A percentile compares a stretch with the other conserved stretches of the same genome.
These are phyloP conservation scores for Bombycilla garrulus DNA, from an alignment of 2,113 vertebrate genomes.

Conservation along the genomic window DNA sequence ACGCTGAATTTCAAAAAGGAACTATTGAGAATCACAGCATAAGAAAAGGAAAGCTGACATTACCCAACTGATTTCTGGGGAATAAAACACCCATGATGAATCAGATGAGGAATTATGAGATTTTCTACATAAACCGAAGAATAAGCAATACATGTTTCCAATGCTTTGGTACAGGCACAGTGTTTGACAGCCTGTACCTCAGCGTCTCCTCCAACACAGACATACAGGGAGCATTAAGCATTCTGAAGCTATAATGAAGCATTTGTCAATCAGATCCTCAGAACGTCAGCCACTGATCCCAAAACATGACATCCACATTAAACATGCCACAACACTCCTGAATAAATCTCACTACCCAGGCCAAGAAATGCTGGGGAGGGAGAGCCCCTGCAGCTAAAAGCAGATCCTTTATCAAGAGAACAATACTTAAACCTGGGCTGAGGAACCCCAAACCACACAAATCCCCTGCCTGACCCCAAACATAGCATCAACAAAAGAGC, in stretches of 20 bases:
- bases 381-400: not conserved
- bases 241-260: not conserved
- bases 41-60: not conserved
- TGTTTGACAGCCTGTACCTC: not conserved
- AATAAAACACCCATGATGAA: not conserved
- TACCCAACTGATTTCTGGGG: not conserved
- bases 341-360: not conserved
- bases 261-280: not conserved
- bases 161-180: not conserved
- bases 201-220: not conserved
- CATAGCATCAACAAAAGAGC: not conserved
- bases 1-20: not conserved
- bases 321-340: not conserved
- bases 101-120: not conserved
- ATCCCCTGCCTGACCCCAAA: not conserved
- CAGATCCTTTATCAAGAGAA: not conserved
- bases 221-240: fast-evolving
- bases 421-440: not conserved
- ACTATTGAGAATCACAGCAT: not conserved
- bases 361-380: not conserved
- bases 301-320: fast-evolving
- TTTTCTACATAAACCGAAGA: not conserved
- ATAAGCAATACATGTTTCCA: not conserved
- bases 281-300: not conserved
- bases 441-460: not conserved